Percentiles rank a stretch among this genome's conserved stretches.
Conservation (phyloP, 2,888 invertebrate genomes). For the Eubasilissa splendida region DNA sequence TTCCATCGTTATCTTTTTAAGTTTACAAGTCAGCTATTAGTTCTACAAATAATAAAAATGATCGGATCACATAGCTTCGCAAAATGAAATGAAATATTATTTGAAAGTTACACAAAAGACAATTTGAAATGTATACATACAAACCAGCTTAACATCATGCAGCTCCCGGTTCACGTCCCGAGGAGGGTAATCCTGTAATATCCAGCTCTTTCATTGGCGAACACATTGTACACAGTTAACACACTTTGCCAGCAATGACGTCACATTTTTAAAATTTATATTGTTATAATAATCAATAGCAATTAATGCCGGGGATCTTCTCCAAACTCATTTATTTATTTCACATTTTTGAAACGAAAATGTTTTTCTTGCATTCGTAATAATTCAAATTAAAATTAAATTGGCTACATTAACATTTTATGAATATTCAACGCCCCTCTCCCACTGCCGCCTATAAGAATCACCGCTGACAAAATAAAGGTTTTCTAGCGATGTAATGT, state of each 20-base stretch:
- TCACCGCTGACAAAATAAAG: neutral
- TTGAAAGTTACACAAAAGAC: neutral
- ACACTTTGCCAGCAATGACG: neutral
- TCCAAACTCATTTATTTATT: conserved; percentile 30
- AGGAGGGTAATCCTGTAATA: conserved; percentile 32
- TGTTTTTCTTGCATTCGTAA: conserved; percentile 10
- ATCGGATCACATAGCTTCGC: too few species aligned
- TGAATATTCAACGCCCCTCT: conserved; percentile 13
- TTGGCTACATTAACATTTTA: conserved; percentile 8
- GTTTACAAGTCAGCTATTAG: too few species aligned
- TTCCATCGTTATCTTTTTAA: too few species aligned
- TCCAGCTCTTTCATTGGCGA: conserved; percentile 26
- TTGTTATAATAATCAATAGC: too few species aligned
- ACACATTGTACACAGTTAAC: conserved; percentile 16
- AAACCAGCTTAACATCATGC: conserved; percentile 57
- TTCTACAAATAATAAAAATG: too few species aligned
- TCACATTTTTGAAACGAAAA: conserved; percentile 39
- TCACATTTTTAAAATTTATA: neutral
- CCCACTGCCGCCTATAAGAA: conserved; percentile 15
- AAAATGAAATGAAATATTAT: too few species aligned
- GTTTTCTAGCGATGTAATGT: neutral
- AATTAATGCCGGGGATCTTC: neutral
- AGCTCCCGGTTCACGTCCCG: conserved; percentile 5
- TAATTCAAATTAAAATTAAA: conserved; percentile 13
- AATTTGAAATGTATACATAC: conserved; percentile 51